These are phyloP conservation scores for Anthonomus grandis DNA, from an alignment of 1,140 invertebrate genomes.

Conservation along the genomic window DNA sequence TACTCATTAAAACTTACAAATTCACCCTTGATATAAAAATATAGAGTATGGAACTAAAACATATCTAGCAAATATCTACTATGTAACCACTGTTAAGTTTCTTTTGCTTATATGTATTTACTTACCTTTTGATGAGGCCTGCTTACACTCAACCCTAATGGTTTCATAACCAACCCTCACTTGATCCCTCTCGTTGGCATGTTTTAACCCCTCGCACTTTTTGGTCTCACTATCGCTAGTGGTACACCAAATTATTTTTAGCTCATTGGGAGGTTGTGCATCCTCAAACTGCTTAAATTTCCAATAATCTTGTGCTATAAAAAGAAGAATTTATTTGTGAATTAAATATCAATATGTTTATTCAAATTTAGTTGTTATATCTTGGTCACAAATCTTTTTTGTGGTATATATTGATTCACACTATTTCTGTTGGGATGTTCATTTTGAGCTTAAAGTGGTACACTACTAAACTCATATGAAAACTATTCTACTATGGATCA, in stretches of 20 bases:
- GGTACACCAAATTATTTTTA: slow-evolving; percentile 71
- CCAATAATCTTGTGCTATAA: slow-evolving; percentile 39
- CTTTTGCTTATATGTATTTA: neutral
- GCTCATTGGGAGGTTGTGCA: slow-evolving; percentile 19
- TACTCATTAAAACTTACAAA: no score
- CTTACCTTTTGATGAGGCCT: slow-evolving; percentile 48
- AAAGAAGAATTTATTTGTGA: neutral
- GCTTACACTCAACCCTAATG: slow-evolving; percentile 62
- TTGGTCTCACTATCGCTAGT: slow-evolving; percentile 65
- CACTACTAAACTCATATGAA: no score
- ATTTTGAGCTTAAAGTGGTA: no score
- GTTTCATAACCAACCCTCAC: slow-evolving; percentile 60
- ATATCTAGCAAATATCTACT: neutral
- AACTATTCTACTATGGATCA: no score
- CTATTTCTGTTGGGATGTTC: no score
- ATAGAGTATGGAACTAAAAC: neutral
- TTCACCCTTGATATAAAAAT: no score
- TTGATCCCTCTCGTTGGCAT: slow-evolving; percentile 62
- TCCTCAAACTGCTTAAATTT: slow-evolving; percentile 32
- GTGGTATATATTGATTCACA: no score
- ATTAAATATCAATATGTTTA: no score
- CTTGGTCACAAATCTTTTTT: no score
- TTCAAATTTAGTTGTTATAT: no score
- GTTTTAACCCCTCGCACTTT: slow-evolving; percentile 73
- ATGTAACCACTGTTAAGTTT: no score